phyloP scores from a whole-genome alignment of 2,888 invertebrate genomes.

The Tipula helvola region DNA sequence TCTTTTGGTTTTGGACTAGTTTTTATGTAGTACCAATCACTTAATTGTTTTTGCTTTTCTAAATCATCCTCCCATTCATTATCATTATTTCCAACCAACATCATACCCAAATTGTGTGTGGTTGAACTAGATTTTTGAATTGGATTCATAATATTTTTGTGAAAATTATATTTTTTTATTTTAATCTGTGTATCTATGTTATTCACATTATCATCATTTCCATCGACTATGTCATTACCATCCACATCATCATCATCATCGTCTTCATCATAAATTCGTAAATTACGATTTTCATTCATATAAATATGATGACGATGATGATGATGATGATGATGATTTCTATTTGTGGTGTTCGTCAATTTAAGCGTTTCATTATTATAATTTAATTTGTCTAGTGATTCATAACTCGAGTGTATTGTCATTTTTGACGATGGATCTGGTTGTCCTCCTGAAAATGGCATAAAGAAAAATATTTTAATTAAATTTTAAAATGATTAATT shows the following conservation, averaged over 20 bases:
- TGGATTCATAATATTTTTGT: not conserved
- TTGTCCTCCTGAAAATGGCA: conserved; percentile 11
- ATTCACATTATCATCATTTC: not conserved
- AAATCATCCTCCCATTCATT: conserved; percentile 10
- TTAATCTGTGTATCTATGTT: not conserved
- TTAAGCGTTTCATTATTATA: conserved; percentile 21
- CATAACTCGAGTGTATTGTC: conserved; percentile 20
- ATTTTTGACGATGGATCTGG: not conserved
- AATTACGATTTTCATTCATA: conserved; percentile 4
- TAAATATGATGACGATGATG: not conserved
- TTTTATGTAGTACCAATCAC: conserved; percentile 24
- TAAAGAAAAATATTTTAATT: not conserved
- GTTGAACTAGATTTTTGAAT: conserved; percentile 5
- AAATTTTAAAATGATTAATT: not conserved
- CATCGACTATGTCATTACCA: not conserved
- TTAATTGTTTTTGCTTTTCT: conserved; percentile 22
- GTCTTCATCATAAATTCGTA: not conserved
- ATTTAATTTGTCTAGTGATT: conserved; percentile 23
- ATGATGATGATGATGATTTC: not conserved
- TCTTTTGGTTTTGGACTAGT: conserved; percentile 18
- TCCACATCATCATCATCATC: not conserved
- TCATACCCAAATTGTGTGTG: not conserved
- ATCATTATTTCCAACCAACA: not conserved
- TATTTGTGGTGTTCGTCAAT: conserved; percentile 17
- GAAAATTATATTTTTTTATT: not conserved